Evolutionary conservation across 30 jellyfish, hydroid and myxozoan species (phyloP).

Genomic region (Aurelia coerulea): DNA sequence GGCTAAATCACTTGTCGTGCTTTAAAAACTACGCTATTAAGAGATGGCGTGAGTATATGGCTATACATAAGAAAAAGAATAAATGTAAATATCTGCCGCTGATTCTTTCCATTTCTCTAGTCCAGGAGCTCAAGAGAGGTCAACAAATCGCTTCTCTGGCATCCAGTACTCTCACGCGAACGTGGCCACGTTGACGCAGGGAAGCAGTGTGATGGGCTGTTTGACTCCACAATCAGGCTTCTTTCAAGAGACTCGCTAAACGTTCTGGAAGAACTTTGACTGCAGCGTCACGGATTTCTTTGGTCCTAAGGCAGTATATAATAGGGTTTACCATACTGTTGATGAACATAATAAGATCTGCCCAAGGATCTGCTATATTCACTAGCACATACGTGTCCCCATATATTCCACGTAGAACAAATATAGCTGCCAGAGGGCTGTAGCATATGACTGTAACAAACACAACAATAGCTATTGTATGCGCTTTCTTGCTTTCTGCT

Average conservation of each 20-base stretch:
- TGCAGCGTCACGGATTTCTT: constrained; percentile 36
- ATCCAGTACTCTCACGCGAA: too few species aligned
- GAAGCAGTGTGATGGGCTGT: too few species aligned
- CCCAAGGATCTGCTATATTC: constrained; percentile 56
- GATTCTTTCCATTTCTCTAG: too few species aligned
- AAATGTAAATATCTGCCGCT: too few species aligned
- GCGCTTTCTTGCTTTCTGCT: constrained; percentile 26
- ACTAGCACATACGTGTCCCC: constrained; percentile 49
- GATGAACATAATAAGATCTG: constrained; percentile 39
- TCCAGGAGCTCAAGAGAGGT: too few species aligned
- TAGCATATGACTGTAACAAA: constrained; percentile 25
- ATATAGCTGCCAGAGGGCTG: constrained; percentile 27
- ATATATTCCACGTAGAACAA: constrained; percentile 40
- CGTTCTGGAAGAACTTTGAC: constrained; percentile 16
- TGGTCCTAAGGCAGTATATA: constrained; percentile 37
- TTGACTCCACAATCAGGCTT: background rate
- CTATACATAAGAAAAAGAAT: too few species aligned
- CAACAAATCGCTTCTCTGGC: too few species aligned
- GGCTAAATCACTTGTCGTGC: too few species aligned
- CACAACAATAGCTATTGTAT: constrained; percentile 35
- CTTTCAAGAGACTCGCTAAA: background rate
- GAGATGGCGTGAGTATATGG: too few species aligned
- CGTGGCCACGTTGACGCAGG: too few species aligned
- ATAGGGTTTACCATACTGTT: constrained; percentile 38
- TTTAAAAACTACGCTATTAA: too few species aligned